Base-by-base conservation (phyloP, 2,113 vertebrate genomes). In the Sebastes schlegelii region DNA sequence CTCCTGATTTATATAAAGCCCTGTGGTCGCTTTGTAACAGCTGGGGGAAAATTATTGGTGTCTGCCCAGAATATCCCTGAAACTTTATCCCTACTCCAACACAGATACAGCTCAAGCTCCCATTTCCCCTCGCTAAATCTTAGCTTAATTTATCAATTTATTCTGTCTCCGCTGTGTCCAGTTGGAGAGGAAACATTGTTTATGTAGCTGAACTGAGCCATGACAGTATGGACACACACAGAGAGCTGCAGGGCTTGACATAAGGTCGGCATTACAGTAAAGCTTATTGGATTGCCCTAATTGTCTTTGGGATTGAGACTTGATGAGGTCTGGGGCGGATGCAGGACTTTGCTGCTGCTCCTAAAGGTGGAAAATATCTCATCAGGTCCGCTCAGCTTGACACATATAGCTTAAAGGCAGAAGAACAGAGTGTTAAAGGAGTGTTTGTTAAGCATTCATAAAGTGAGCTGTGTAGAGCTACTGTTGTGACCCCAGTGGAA, bases 281-380 rank as follows among this genome's bases (percentile, higher is more conserved):
- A 74, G 88, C 92, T 95, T 91, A 95, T 93, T 93, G 91, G 93
- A 95, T 94, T 95, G 92, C 85, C 92, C 85, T 95, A 94, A 95
- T 94, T 94, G 92, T 91, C 94, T 94, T 91, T 91, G 77, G 92
- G 93, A 86, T 92, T 89, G 92, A 93, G 88, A 92, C 88, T 86
- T 89, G 80, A 90, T 86, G 86, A 88, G 83, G 86, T 91, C 87
- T 90, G 85, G 91, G 82, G 81, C 81, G 86, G 74, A 87, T n/a
- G 55, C 86, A 77, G 88, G 85, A 86, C 61, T 86, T 34, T 89
- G 78, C 85, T 77, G 76, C 85, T 74, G 76, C 67, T 69, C 78
- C 89, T 86, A 74, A 87, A 87, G 88, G 85, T 90, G 84, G 86
- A 90, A 90, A 77, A 84, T 71, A 77, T 86, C 86, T 82, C 69